phyloP scores from a whole-genome alignment of 2,888 invertebrate genomes.

The Acanthosoma haemorrhoidale region DNA sequence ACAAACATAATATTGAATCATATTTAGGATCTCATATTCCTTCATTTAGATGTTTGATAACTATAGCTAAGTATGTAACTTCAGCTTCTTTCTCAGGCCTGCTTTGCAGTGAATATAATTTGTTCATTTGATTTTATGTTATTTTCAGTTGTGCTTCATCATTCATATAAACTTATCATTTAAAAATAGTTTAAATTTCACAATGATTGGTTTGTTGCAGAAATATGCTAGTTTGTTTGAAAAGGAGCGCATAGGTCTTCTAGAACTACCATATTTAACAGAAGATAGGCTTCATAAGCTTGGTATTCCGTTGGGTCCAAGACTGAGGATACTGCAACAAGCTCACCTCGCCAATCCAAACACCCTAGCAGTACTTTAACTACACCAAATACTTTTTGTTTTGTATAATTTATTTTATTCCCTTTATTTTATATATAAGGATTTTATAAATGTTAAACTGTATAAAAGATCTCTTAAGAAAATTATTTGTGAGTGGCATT shows the following conservation, averaged over 20 bases:
- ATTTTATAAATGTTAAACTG: not conserved
- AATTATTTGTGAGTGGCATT: no score
- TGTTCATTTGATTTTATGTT: no score
- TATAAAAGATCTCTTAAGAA: not conserved
- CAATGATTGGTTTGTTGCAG: no score
- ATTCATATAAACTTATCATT: no score
- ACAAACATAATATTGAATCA: no score
- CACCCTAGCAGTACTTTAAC: constrained; percentile 53
- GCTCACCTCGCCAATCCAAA: constrained; percentile 52
- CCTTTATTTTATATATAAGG: not conserved
- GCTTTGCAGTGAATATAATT: no score
- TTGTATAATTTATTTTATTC: constrained; percentile 1
- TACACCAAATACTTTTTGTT: constrained; percentile 1
- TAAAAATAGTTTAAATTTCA: no score
- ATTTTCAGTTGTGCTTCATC: no score
- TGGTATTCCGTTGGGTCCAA: constrained; percentile 84
- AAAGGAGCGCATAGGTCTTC: constrained; percentile 80
- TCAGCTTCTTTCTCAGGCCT: no score
- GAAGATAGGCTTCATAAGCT: constrained; percentile 82
- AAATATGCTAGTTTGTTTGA: constrained; percentile 81
- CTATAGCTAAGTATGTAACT: no score
- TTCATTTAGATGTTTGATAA: no score
- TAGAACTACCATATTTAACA: constrained; percentile 83
- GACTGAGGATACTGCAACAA: constrained; percentile 82
- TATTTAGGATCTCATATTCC: no score